Conservation (phyloP, 2,888 invertebrate species). For the Phorcus lineatus region DNA sequence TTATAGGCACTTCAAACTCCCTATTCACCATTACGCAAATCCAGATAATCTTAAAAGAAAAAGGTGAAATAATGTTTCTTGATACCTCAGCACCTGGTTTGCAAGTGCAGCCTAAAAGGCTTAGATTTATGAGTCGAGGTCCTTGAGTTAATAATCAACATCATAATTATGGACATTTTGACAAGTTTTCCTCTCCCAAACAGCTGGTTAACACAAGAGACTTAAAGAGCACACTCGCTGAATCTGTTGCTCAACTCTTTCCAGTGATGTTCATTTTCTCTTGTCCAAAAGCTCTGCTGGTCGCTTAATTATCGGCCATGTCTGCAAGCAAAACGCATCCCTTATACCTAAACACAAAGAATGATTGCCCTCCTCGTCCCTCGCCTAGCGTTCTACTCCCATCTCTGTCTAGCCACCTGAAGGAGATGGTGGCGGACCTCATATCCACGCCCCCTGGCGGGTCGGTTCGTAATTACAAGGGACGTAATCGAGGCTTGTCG, state of each 20-base stretch:
- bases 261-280: conserved; percentile 8
- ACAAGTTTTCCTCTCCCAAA: not conserved
- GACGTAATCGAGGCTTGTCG: conserved; percentile 13
- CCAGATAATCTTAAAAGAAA: too few species aligned
- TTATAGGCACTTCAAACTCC: too few species aligned
- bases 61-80: too few species aligned
- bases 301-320: not conserved
- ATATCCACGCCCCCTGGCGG: conserved; percentile 7
- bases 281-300: not conserved
- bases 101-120: too few species aligned
- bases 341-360: not conserved
- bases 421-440: conserved; percentile 13
- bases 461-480: conserved; percentile 15
- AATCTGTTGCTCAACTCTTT: not conserved
- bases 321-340: not conserved
- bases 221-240: not conserved
- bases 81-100: too few species aligned
- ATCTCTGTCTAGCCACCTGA: not conserved
- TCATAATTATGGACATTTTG: too few species aligned
- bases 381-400: not conserved
- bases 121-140: too few species aligned
- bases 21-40: too few species aligned
- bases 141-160: too few species aligned
- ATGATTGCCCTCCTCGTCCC: not conserved
- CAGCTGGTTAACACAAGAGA: not conserved